Evolutionary conservation across 2,113 vertebrate genomes (phyloP), one percentile per base, ranked within the genome.

Genomic region (Chloropsis cyanopogon): DNA sequence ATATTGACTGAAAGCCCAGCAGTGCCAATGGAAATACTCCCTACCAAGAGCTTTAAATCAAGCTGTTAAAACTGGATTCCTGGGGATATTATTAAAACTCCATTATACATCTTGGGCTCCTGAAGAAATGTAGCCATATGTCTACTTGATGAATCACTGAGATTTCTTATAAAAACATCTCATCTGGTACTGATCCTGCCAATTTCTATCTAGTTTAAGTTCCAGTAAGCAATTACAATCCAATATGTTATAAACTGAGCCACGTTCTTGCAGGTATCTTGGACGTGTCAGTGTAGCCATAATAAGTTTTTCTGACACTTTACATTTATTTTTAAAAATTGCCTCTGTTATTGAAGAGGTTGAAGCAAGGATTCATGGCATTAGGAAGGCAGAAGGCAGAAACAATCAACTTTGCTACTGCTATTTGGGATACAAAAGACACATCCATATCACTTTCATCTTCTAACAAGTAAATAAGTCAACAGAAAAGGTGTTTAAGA

Each of bases 221-320:
- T 90, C n/a, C 26, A 52, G 31, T 26, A 75, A 26, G 10, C 52
- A 66, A 26, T 60, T 84, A 39, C 42, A 52, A 22, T 35, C 7
- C 12, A 66, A 37, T 64, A 54, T 20, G 4, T 44, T 59, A 54
- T 59, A 63, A 87, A 66, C 23, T 54, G 29, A 70, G 9, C 12
- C 69, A 31, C 5, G 1, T 33, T 79, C 41, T 52, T 71, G 56
- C 1, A 61, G 20, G 23, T 90, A 25, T 50, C 29, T 65, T 29
- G 26, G 21, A 70, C 4, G 22, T 0, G 0, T 47, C 60, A 41
- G 21, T 73, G 35, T 37, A 79, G 14, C 6, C 0, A 0, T 72
- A 64, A 28, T 21, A 24, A 0, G 3, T 71, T 91, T 94, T 84
- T 9, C 25, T 91, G 19, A 86, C 7, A 49, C 10, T 86, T 63